These are phyloP conservation scores for Subanguina moxae DNA, from an alignment of 1,140 invertebrate genomes.

Conservation along the genomic window DNA sequence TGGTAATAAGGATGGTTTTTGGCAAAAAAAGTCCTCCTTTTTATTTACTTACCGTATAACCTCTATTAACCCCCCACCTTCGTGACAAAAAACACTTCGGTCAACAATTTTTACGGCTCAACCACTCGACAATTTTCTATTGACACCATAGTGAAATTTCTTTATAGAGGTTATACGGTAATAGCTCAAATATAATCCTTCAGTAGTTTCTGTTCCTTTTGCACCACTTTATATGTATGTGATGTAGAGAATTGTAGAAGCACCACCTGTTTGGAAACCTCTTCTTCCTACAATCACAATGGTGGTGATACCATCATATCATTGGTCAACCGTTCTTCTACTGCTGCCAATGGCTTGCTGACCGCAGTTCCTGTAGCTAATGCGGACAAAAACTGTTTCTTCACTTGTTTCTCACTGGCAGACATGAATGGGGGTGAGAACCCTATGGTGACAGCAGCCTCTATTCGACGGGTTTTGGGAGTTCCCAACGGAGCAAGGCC, in stretches of 20 bases:
- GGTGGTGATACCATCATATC: background rate
- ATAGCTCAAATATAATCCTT: too few relatives aligned
- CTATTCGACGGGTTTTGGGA: background rate
- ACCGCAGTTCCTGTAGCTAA: background rate
- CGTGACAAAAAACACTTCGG: too few relatives aligned
- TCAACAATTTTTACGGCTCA: too few relatives aligned
- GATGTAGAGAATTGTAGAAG: constrained; percentile 16
- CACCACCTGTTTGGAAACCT: constrained; percentile 15
- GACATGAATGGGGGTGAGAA: background rate
- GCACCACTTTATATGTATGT: background rate
- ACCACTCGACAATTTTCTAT: too few relatives aligned
- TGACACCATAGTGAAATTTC: too few relatives aligned
- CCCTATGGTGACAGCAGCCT: background rate
- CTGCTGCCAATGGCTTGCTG: background rate
- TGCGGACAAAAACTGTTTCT: background rate
- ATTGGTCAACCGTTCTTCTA: background rate
- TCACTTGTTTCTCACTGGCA: background rate
- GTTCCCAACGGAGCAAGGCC: background rate
- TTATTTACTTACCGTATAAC: too few relatives aligned
- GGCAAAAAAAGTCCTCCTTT: too few relatives aligned
- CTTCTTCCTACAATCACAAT: background rate
- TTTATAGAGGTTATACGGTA: too few relatives aligned
- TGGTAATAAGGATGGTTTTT: background rate
- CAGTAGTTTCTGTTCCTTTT: background rate
- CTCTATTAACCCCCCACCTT: too few relatives aligned